phyloP scores from a whole-genome alignment of 2,797 vertebrate genomes.

The Trichosurus vulpecula region DNA sequence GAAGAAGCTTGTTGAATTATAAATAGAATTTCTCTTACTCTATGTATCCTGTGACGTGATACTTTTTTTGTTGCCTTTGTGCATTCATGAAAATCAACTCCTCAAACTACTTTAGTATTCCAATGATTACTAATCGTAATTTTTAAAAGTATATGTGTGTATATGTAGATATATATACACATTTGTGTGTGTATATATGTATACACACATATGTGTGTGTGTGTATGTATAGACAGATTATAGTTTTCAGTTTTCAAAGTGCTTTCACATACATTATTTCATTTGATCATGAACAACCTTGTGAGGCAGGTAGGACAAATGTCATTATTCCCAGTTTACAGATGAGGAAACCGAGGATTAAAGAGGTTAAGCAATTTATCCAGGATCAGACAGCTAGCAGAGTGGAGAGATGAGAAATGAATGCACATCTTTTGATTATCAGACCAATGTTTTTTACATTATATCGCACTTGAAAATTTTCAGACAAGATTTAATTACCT shows the following conservation, averaged over 20 bases:
- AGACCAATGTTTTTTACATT: background rate
- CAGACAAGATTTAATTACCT: constrained; percentile 83
- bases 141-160: too few species aligned
- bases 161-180: too few species aligned
- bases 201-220: too few species aligned
- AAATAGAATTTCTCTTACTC: background rate
- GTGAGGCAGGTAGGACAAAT: background rate
- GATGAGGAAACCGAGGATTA: background rate
- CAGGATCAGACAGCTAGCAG: background rate
- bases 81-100: background rate
- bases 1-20: background rate
- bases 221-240: too few species aligned
- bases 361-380: background rate
- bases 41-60: background rate
- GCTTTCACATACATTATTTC: background rate
- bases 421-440: background rate
- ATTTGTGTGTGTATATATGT: too few species aligned
- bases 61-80: background rate
- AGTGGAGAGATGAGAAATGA: background rate
- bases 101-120: background rate
- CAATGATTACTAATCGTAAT: background rate
- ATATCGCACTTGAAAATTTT: background rate
- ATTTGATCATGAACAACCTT: background rate
- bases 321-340: background rate
- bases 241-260: too few species aligned